A percentile compares a stretch with the other conserved stretches of the same genome.
Evolutionary conservation across 2,113 vertebrate genomes (phyloP).

Genomic region (Malurus elegans): DNA sequence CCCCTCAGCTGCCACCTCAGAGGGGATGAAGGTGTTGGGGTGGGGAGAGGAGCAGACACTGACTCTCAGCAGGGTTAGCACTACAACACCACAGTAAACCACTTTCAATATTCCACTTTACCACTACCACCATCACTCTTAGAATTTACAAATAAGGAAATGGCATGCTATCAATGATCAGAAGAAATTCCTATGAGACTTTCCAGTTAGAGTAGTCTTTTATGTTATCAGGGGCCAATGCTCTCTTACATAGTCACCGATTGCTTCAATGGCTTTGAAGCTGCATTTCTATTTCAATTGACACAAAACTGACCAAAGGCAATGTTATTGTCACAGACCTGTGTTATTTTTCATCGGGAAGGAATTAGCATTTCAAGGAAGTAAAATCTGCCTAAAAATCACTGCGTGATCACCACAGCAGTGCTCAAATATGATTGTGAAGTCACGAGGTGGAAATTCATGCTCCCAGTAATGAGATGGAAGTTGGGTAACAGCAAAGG

Average conservation of each 20-base stretch:
- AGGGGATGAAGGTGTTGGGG: not conserved
- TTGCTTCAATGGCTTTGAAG: not conserved
- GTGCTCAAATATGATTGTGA: not conserved
- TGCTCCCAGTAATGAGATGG: accelerated
- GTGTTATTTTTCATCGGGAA: not conserved
- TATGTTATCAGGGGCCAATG: not conserved
- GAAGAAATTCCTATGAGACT: not conserved
- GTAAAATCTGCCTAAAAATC: not conserved
- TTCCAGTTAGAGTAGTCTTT: not conserved
- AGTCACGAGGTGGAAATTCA: not conserved
- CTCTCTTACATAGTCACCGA: not conserved
- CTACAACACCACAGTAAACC: not conserved
- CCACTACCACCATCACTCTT: not conserved
- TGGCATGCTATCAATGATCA: slow-evolving; percentile 10
- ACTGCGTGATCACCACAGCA: not conserved
- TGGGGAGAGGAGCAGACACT: not conserved
- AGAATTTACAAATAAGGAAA: slow-evolving; percentile 1
- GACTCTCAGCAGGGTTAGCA: not conserved
- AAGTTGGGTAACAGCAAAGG: not conserved
- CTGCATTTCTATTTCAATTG: not conserved
- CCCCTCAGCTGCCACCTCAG: not conserved
- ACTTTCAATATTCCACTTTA: not conserved
- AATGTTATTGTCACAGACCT: not conserved
- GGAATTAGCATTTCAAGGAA: not conserved
- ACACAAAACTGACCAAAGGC: not conserved